Conservation (phyloP, 2,888 invertebrate species). For the Glyphotaelius pellucidus region DNA sequence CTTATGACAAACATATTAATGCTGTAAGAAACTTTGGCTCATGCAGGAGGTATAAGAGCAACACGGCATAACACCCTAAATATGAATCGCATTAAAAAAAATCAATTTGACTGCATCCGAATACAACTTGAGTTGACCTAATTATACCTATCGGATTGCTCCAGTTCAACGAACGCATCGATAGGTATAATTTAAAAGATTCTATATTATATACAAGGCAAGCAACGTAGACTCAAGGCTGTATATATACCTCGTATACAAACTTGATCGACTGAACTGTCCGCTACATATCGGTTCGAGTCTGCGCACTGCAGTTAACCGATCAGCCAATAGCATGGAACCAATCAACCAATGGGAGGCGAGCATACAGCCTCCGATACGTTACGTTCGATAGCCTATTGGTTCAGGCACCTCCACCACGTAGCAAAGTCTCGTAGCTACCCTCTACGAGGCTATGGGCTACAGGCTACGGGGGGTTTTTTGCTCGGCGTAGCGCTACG, state of each 20-base stretch:
- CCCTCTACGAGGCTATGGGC: slow-evolving; percentile 6
- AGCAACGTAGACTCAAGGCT: not conserved
- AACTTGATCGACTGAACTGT: slow-evolving; percentile 44
- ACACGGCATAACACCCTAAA: not conserved
- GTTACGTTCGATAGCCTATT: slow-evolving; percentile 67
- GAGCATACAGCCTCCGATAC: slow-evolving; percentile 66
- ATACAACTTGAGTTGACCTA: not conserved
- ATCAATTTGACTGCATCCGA: no score
- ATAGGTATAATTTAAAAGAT: not conserved
- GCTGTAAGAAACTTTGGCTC: no score
- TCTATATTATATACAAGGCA: slow-evolving; percentile 8
- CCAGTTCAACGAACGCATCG: not conserved
- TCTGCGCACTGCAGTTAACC: slow-evolving; percentile 76
- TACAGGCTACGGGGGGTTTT: slow-evolving; percentile 30
- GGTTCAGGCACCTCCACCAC: slow-evolving; percentile 58
- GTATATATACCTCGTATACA: slow-evolving; percentile 17
- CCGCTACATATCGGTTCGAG: slow-evolving; percentile 76
- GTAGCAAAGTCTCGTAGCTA: not conserved
- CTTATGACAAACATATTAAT: no score
- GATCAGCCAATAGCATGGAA: slow-evolving; percentile 77
- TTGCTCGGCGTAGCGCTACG: slow-evolving; percentile 34
- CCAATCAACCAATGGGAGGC: slow-evolving; percentile 78
- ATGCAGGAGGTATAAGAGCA: no score
- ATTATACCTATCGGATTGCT: not conserved
- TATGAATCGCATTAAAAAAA: not conserved